These are phyloP conservation scores for Calidris pugnax DNA, from an alignment of 2,113 vertebrate genomes.

Conservation along the genomic window DNA sequence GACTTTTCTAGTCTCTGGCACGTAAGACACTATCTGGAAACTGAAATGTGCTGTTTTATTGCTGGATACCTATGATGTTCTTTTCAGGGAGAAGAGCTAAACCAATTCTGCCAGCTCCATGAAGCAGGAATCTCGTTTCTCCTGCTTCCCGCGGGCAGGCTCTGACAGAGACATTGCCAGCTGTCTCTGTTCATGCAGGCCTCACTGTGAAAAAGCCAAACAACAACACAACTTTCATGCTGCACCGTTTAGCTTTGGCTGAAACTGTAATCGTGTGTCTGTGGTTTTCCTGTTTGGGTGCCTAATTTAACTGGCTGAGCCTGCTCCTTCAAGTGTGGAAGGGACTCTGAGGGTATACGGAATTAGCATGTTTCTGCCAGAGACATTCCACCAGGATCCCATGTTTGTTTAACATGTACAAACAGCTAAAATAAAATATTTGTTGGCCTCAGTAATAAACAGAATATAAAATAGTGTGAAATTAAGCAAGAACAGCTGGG, in stretches of 20 bases:
- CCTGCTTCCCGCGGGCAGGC: neutral
- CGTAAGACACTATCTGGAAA: neutral
- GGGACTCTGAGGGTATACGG: conserved; percentile 36
- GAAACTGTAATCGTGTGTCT: conserved; percentile 40
- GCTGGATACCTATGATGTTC: neutral
- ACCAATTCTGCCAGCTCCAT: neutral
- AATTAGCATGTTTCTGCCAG: conserved; percentile 55
- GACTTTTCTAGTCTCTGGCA: neutral
- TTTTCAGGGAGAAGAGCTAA: neutral
- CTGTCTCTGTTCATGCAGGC: conserved; percentile 27
- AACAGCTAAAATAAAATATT: conserved; percentile 67
- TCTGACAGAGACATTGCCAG: conserved; percentile 1
- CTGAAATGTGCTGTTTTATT: neutral
- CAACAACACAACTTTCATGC: conserved; percentile 19
- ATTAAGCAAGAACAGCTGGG: conserved; percentile 66
- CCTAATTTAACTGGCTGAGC: conserved; percentile 48
- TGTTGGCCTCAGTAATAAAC: conserved; percentile 61
- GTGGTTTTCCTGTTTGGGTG: conserved; percentile 71
- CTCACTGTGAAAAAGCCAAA: conserved; percentile 20
- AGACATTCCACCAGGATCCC: conserved; percentile 53
- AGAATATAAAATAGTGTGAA: conserved; percentile 71
- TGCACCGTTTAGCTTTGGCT: conserved; percentile 35
- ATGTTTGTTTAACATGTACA: conserved; percentile 70
- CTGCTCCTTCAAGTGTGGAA: conserved; percentile 32
- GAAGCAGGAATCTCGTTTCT: conserved; percentile 1